These are phyloP conservation scores for Brachypodius melanocephalos DNA, from an alignment of 2,113 vertebrate species.

Conservation along the genomic window DNA sequence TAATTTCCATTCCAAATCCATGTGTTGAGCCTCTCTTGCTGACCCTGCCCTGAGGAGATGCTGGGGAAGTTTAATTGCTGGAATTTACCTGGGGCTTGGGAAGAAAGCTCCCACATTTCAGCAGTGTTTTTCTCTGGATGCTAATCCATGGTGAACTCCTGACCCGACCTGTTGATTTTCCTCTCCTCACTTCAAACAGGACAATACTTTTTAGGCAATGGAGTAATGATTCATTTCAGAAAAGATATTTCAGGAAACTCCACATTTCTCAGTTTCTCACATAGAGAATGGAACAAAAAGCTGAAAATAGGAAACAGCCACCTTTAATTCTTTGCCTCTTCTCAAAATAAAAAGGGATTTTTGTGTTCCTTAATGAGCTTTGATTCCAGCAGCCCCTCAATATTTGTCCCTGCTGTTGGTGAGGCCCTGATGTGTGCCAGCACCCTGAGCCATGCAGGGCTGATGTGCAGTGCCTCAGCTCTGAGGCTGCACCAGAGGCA, in stretches of 20 bases:
- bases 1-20: background rate
- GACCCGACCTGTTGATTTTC: background rate
- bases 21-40: background rate
- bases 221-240: background rate
- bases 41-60: rapidly evolving
- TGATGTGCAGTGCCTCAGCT: background rate
- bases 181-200: background rate
- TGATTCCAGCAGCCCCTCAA: background rate
- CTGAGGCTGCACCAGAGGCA: background rate
- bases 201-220: background rate
- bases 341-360: background rate
- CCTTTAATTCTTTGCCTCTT: background rate
- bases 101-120: background rate
- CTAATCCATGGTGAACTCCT: background rate
- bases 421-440: background rate
- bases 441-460: background rate
- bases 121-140: background rate
- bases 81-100: background rate
- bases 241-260: background rate
- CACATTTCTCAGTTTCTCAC: background rate
- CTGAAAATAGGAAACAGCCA: background rate
- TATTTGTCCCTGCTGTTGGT: background rate
- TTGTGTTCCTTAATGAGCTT: background rate
- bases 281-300: background rate
- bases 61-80: background rate